Evolutionary conservation across 2,888 invertebrate species (phyloP), one percentile per base, ranked within the genome.

Genomic region (Eristalinus aeneus): DNA sequence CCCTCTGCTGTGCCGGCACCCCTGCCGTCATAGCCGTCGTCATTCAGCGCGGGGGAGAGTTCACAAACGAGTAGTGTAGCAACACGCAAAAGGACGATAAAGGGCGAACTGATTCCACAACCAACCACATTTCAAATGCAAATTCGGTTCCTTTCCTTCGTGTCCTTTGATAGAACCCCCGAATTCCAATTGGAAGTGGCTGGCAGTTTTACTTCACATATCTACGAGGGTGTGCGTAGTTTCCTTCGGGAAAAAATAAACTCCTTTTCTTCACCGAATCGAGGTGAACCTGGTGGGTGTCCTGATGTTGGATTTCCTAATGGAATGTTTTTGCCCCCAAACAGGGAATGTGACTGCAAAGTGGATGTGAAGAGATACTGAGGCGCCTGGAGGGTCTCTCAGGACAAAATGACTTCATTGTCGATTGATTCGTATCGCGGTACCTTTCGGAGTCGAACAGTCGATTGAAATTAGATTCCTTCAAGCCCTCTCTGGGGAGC

Each of bases 31-130:
- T 9, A 58, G 22, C 31, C 58, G 58, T n/a, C n/a, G n/a, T n/a
- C 65, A 31, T 65, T 20, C 36, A 39, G 65, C 65, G 74, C 64
- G 54, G 74, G 74, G 39, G 65, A 74, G 31, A 56, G 16, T 3
- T 3, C n/a, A 39, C 39, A 1, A 27, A 39, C 39, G n/a, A 39
- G 39, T 39, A 32, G 53, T 72, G 36, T 64, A 63, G 11, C 54
- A 64, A n/a, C 54, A 56, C 23, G 39, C 54, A 64, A 68, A 68
- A 61, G 67, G 75, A 60, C 27, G 53, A 53, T 22, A 46, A 46
- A 76, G 76, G 54, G 53, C 31, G 68, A 76, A 54, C 27, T 60
- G 20, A 5, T 27, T 27, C 23, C 39, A 22, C 54, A 54, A 23
- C 22, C 60, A 75, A 16, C 23, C 60, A 67, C 67, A 53, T 22